These are phyloP conservation scores for Laothoe populi DNA, from an alignment of 2,888 invertebrate species.

Conservation along the genomic window DNA sequence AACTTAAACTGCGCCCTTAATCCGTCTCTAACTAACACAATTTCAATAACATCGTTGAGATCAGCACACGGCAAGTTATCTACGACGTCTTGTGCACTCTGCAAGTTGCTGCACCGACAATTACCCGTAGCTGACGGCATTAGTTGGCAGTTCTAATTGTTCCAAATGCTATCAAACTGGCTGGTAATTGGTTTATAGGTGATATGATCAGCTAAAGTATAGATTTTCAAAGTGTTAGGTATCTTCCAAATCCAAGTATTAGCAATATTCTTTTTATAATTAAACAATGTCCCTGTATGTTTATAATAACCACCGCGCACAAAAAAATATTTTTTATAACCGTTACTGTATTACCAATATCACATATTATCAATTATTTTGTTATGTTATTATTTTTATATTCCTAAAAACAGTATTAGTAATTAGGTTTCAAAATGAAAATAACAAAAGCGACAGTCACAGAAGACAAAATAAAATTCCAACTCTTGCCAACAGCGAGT, in stretches of 20 bases:
- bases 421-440: too few species aligned
- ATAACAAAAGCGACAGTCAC: background rate
- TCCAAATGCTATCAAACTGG: background rate
- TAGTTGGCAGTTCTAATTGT: conserved; percentile 15
- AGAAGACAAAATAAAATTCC: background rate
- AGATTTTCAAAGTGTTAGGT: too few species aligned
- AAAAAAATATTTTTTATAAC: too few species aligned
- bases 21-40: background rate
- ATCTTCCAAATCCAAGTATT: too few species aligned
- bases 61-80: background rate
- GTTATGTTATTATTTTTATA: too few species aligned
- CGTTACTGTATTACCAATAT: too few species aligned
- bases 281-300: too few species aligned
- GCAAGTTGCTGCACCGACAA: conserved; percentile 10
- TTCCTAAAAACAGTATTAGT: too few species aligned
- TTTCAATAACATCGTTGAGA: background rate
- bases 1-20: background rate
- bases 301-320: too few species aligned
- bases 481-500: conserved; percentile 13
- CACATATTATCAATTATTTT: too few species aligned
- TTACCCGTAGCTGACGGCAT: conserved; percentile 12
- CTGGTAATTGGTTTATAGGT: background rate
- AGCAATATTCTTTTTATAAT: too few species aligned
- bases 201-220: too few species aligned
- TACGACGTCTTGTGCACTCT: background rate